Conservation (phyloP, 2,113 vertebrate species). For the Hucho hucho region DNA sequence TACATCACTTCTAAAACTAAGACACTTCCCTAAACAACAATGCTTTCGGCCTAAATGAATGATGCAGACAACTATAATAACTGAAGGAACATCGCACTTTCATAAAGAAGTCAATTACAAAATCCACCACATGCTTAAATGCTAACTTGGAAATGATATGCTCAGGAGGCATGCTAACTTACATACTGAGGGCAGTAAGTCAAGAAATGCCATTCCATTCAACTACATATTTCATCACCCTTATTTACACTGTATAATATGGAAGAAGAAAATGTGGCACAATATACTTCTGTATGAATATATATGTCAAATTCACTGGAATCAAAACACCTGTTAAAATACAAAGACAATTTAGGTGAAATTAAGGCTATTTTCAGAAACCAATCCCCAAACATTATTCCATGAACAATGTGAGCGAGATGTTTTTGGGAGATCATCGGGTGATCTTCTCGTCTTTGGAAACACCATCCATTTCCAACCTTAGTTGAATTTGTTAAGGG, state of each 20-base stretch:
- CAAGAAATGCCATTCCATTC: background rate
- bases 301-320: background rate
- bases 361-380: slow-evolving; percentile 10
- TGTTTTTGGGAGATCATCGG: background rate
- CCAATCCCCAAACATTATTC: slow-evolving; percentile 8
- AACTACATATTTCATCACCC: background rate
- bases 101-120: slow-evolving; percentile 15
- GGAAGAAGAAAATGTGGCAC: slow-evolving; percentile 14
- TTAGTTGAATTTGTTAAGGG: slow-evolving; percentile 11
- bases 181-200: background rate
- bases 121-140: slow-evolving; percentile 18
- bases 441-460: background rate
- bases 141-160: background rate
- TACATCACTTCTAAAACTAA: background rate
- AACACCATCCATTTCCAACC: background rate
- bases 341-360: background rate
- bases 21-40: slow-evolving; percentile 30
- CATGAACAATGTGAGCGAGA: background rate
- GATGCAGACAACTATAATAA: background rate
- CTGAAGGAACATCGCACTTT: slow-evolving; percentile 19
- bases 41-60: slow-evolving; percentile 2
- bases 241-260: slow-evolving; percentile 41
- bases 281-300: slow-evolving; percentile 15
- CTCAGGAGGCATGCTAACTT: background rate
- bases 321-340: slow-evolving; percentile 26